Evolutionary conservation across 35 echinoderm and acorn worm species (phyloP), one percentile per base, ranked within the genome.

Genomic region (Diadema setosum): DNA sequence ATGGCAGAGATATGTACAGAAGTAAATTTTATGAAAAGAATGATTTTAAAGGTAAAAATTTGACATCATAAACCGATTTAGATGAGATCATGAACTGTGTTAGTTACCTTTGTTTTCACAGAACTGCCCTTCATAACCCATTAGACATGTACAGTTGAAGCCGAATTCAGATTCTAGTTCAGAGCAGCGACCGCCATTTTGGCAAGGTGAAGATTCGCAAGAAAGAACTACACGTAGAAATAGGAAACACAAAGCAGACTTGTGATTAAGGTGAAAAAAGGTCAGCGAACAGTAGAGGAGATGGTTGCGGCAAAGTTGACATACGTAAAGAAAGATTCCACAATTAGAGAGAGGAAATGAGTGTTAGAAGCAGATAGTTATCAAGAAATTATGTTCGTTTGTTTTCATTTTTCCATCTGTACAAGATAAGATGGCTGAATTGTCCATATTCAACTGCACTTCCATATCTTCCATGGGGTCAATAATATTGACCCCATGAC

Each of bases 181-280:
- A 20, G 42, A 82, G 44, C 80, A 82, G 42, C 16, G 31, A 20
- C 69, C 69, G 14, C 69, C 85, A 41, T 95, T 95, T 17, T 26
- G 4, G 65, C 93, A 95, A 12, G 87, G 93, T 16, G 42, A 17
- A 11, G 55, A 85, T 14, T 11, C 42, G 73, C 89, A 85, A 1
- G 89, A 32, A n/a, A 76, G 40, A 1, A 75, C 69, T 58, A 69
- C 82, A 63, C 6, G 16, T 26, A 63, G 31, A 65, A 16, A 55
- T 55, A 21, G 21, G 14, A 55, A 55, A 0, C 14, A 55, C 14
- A 55, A 55, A 1, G 21, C 49, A 55, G 21, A n/a, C n/a, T n/a
- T n/a, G n/a, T 0, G 21, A 0, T 16, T 16, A 16, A 55, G 49
- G 21, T 55, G 20, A 29, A 67, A 67, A 67, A 23, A 31, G 1